phyloP scores from a whole-genome alignment of 2,113 vertebrate genomes.

The Mesitornis unicolor region DNA sequence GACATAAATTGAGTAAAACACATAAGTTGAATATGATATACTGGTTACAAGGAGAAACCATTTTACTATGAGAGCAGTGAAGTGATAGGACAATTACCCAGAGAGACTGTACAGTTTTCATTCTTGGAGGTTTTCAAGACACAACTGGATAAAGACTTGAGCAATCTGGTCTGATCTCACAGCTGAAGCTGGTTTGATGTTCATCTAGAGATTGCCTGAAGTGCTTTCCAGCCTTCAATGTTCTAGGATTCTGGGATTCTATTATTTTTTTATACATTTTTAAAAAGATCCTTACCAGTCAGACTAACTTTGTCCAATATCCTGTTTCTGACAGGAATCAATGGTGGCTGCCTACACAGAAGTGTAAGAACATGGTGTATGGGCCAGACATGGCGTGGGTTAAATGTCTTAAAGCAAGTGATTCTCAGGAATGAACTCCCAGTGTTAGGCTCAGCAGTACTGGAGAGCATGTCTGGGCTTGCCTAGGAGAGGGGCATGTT shows the following conservation, averaged over 20 bases:
- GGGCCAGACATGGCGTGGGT: too few species aligned
- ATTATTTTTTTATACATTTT: neutral
- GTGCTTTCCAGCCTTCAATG: neutral
- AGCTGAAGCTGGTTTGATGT: neutral
- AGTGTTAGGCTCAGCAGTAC: too few species aligned
- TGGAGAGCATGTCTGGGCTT: too few species aligned
- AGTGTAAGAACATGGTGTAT: neutral
- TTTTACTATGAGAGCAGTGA: neutral
- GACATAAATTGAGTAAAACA: neutral
- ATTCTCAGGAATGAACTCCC: too few species aligned
- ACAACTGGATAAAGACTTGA: neutral
- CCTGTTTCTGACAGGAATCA: neutral
- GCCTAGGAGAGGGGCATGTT: too few species aligned
- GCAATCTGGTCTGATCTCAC: neutral
- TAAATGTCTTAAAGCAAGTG: too few species aligned
- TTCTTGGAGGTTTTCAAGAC: neutral
- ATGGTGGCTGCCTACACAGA: neutral
- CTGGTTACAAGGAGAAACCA: rapidly evolving
- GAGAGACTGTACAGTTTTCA: neutral
- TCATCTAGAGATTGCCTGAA: neutral
- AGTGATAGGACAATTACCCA: rapidly evolving
- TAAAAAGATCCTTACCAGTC: neutral
- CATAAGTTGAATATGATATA: neutral
- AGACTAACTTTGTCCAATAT: neutral
- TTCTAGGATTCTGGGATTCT: neutral